Evolutionary conservation across 2,888 invertebrate species (phyloP), one percentile per base, ranked within the genome.

Genomic region (Caradrina clavipalpis): DNA sequence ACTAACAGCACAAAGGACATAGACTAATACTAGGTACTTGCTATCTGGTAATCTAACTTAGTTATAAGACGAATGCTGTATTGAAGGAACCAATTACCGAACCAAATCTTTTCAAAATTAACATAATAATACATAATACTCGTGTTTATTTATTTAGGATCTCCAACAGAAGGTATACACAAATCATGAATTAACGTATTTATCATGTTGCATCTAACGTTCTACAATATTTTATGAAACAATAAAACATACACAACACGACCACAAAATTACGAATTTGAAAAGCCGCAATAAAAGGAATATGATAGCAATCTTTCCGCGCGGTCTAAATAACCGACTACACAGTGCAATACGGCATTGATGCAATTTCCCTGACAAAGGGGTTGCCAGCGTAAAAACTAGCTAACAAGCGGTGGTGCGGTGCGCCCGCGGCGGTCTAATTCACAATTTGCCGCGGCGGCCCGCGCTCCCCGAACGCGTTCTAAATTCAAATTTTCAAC

Each of bases 381-480:
- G 94, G 93, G 92, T 91, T 90, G 90, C 89, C 86, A 87, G 84
- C 83, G 92, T 92, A 94, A 95, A 94, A 95, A 95, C 95, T 94
- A 94, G 89, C 94, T 94, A 95, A 95, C 95, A 92, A 95, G 93
- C 93, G 86, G 84, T 77, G 83, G 85, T 83, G 90, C 89, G 87
- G 87, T 90, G 91, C 92, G 92, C 94, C 92, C 90, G 92, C 91
- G 87, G 88, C 88, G 87, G 84, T 88, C 93, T 94, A 94, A 94
- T 94, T 93, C 94, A 92, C 94, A 94, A 94, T 94, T 94, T 92
- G 92, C 91, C 86, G 84, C 87, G 78, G 84, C 88, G 78, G 87
- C 88, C 86, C 87, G 87, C 90, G 90, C 90, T 89, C 90, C 88
- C 92, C 90, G 91, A 92, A 87, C 90, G 88, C 90, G 87, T 89